Percentiles rank a stretch among this genome's conserved stretches.
phyloP scores from a whole-genome alignment of 2,888 invertebrate genomes.

The Caenorhabditis parvicauda region DNA sequence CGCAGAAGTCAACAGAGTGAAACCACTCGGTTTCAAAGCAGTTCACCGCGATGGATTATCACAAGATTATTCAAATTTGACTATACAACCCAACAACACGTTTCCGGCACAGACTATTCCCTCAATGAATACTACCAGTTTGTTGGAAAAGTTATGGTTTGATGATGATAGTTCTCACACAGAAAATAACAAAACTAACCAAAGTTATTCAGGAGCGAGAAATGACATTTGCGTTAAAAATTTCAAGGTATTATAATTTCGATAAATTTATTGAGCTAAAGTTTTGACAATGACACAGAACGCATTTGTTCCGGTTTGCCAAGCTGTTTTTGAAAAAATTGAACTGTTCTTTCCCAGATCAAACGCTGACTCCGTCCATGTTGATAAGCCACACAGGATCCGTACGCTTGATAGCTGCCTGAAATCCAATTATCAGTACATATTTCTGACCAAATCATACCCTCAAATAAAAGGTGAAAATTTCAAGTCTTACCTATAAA shows the following conservation, averaged over 20 bases:
- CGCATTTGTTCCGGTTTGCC: constrained; percentile 10
- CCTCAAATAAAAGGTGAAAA: neutral
- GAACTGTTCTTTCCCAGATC: constrained; percentile 20
- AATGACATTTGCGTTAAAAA: no score
- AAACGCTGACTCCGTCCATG: constrained; percentile 20
- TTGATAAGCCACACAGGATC: constrained; percentile 15
- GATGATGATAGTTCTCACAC: constrained; percentile 16
- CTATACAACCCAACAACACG: no score
- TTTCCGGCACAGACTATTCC: no score
- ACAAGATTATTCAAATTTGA: no score
- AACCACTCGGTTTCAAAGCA: no score
- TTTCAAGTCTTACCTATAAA: constrained; percentile 10
- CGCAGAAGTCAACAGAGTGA: no score
- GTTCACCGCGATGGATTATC: no score
- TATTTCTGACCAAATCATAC: neutral
- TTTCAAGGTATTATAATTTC: constrained; percentile 11
- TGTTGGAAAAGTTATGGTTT: constrained; percentile 7
- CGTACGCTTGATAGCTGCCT: constrained; percentile 21
- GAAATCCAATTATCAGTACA: neutral
- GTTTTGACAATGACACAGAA: constrained; percentile 11
- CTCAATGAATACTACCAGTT: constrained; percentile 21
- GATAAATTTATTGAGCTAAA: constrained; percentile 12
- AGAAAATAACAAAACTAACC: constrained; percentile 10
- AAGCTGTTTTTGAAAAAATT: constrained; percentile 19
- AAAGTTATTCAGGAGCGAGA: no score